Evolutionary conservation across 2,113 vertebrate genomes (phyloP).

Genomic region (Forbesichthys agassizii): DNA sequence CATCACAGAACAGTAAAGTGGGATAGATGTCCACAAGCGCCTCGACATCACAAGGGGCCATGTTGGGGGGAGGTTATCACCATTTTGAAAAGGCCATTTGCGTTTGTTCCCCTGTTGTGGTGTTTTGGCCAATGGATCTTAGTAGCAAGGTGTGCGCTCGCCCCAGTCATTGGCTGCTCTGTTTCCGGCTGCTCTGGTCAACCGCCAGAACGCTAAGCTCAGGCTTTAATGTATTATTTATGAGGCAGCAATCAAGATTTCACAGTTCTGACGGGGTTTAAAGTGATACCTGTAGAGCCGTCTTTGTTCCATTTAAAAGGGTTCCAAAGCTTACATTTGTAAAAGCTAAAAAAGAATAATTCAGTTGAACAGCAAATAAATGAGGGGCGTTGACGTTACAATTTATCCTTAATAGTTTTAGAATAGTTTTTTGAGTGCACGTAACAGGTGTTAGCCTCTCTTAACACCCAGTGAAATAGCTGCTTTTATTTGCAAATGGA

Average conservation of each 20-base stretch:
- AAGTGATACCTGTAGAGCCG: conserved; percentile 64
- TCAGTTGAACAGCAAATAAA: conserved; percentile 5
- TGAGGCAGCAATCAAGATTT: conserved; percentile 62
- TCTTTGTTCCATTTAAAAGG: conserved; percentile 11
- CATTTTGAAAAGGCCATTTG: conserved; percentile 45
- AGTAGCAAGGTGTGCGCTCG: conserved; percentile 38
- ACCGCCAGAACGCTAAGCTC: conserved; percentile 43
- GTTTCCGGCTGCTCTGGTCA: conserved; percentile 63
- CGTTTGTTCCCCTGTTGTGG: conserved; percentile 39
- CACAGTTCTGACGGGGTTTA: conserved; percentile 63
- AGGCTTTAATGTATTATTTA: conserved; percentile 68
- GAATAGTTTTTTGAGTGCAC: conserved; percentile 29
- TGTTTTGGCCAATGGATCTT: conserved; percentile 45
- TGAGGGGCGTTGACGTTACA: conserved; percentile 52
- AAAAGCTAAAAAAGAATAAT: conserved; percentile 15
- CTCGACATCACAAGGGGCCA: conserved; percentile 29
- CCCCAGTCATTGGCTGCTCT: conserved; percentile 54
- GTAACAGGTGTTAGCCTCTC: conserved; percentile 42
- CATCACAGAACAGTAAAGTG: conserved; percentile 41
- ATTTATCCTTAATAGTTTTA: conserved; percentile 41
- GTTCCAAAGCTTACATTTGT: too few species aligned
- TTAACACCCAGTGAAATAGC: conserved; percentile 50
- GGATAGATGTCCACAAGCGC: conserved; percentile 45
- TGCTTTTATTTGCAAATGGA: conserved; percentile 50
- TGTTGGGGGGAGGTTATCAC: conserved; percentile 44